phyloP scores from a whole-genome alignment of 2,113 vertebrate genomes.

The Microcebus lehilahytsara region DNA sequence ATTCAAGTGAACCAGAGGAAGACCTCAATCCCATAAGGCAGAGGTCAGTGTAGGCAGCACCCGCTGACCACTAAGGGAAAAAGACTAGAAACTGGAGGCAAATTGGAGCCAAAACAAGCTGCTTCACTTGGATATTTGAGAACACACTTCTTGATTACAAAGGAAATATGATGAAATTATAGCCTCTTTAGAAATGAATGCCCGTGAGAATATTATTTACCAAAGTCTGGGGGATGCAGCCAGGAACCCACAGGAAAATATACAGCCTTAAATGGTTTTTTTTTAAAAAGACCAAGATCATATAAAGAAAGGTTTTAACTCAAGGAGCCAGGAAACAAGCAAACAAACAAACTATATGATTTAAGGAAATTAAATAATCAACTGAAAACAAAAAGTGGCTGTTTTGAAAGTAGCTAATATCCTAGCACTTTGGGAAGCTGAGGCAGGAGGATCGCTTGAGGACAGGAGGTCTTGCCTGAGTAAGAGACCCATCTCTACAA shows the following conservation, averaged over 20 bases:
- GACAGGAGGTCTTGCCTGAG: too few species aligned
- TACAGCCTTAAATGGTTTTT: neutral
- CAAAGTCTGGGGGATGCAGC: neutral
- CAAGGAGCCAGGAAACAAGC: neutral
- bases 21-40: neutral
- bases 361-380: neutral
- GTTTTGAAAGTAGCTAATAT: neutral
- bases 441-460: too few species aligned
- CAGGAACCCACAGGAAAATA: neutral
- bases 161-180: neutral
- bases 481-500: too few species aligned
- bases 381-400: neutral
- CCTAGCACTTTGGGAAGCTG: too few species aligned
- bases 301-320: neutral
- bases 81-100: neutral
- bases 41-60: neutral
- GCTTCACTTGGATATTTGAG: neutral
- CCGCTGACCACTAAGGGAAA: neutral
- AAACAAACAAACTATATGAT: too few species aligned
- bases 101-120: neutral
- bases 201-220: neutral
- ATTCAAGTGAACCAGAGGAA: too few species aligned
- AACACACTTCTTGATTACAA: neutral
- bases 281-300: neutral
- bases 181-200: neutral